Evolutionary conservation across 2,113 vertebrate genomes (phyloP).

Genomic region (Pangasianodon hypophthalmus): DNA sequence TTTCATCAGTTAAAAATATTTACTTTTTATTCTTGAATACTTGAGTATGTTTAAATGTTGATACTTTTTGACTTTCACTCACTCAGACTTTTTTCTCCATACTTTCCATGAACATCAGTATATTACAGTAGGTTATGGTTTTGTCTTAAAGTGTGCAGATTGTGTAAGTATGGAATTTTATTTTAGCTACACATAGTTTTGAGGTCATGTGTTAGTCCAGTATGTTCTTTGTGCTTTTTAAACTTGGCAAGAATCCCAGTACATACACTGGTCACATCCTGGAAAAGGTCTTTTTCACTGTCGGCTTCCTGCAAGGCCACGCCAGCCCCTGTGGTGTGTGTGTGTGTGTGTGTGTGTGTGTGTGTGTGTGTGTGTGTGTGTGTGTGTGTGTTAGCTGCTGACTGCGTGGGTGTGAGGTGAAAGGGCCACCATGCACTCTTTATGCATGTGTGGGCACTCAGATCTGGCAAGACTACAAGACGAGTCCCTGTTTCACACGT

Average conservation of each 20-base stretch:
- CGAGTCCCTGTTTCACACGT: neutral
- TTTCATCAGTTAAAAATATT: neutral
- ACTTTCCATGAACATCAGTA: neutral
- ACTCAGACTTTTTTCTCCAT: neutral
- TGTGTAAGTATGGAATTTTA: neutral
- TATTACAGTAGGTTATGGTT: neutral
- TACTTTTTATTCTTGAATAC: neutral
- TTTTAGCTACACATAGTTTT: neutral
- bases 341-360: conserved; percentile 34
- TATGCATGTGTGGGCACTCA: conserved; percentile 24
- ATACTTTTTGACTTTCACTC: neutral
- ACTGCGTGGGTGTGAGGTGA: conserved; percentile 21
- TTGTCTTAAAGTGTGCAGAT: neutral
- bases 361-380: conserved; percentile 6
- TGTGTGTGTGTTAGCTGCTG: neutral
- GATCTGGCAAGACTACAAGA: conserved; percentile 5
- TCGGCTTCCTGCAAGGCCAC: conserved; percentile 1
- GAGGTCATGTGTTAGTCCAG: neutral
- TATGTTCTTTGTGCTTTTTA: neutral
- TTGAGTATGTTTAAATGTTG: neutral
- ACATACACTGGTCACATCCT: conserved; percentile 24
- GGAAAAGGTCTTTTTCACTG: conserved; percentile 18
- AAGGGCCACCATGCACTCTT: conserved; percentile 18
- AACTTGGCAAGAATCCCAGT: neutral
- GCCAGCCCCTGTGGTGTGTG: conserved; percentile 8